These are phyloP conservation scores for Limenitis camilla DNA, from an alignment of 2,888 invertebrate genomes.

Conservation along the genomic window DNA sequence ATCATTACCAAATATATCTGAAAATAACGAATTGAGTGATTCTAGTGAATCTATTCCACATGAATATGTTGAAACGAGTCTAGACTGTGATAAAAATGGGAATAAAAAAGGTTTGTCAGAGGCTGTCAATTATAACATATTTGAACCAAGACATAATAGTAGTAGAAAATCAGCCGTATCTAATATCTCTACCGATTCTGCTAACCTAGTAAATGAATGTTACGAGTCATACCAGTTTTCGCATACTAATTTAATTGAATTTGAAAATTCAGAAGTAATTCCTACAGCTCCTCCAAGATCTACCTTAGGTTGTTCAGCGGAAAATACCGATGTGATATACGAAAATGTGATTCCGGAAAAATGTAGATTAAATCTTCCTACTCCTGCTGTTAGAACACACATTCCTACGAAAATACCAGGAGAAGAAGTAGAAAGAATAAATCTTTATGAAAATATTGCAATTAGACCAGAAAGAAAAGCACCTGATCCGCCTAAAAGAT, in stretches of 20 bases:
- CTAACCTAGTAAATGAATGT: conserved; percentile 56
- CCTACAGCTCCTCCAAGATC: conserved; percentile 56
- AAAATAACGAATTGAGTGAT: conserved; percentile 61
- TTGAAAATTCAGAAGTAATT: conserved; percentile 23
- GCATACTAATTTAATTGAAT: conserved; percentile 18
- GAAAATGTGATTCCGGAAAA: conserved; percentile 48
- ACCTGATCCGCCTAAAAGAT: conserved; percentile 50
- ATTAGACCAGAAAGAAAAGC: conserved; percentile 36
- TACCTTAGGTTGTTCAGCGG: conserved; percentile 28
- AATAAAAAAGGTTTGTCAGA: conserved; percentile 32
- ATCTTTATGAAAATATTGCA: conserved; percentile 57
- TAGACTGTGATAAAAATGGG: conserved; percentile 36
- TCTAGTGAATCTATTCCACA: conserved; percentile 48
- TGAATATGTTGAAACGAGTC: conserved; percentile 39
- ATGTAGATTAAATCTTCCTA: conserved; percentile 37
- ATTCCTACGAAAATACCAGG: conserved; percentile 41
- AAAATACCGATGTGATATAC: conserved; percentile 45
- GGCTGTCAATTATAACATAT: conserved; percentile 50
- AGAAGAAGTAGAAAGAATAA: conserved; percentile 36
- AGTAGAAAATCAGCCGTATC: conserved; percentile 42
- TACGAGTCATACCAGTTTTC: conserved; percentile 60
- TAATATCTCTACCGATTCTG: conserved; percentile 43
- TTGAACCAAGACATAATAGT: conserved; percentile 46
- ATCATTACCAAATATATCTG: conserved; percentile 65
- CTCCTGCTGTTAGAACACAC: conserved; percentile 55